Percentiles rank a stretch among this genome's conserved stretches.
phyloP scores from a whole-genome alignment of 2,113 vertebrate species.

The Eulemur macaco region DNA sequence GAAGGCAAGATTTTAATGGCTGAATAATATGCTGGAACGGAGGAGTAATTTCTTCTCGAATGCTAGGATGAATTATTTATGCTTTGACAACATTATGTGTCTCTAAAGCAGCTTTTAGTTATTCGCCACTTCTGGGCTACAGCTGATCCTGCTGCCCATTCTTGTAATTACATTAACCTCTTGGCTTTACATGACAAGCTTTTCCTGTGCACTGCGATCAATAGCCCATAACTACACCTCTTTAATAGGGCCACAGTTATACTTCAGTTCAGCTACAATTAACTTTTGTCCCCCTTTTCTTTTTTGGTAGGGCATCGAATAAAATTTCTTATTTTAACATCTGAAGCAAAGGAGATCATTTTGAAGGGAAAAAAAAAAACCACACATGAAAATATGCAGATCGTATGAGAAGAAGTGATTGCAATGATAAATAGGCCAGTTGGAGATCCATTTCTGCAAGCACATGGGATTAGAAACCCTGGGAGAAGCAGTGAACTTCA shows the following conservation, averaged over 20 bases:
- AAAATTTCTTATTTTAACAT: constrained; percentile 61
- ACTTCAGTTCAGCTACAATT: constrained; percentile 88
- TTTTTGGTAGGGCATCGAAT: constrained; percentile 72
- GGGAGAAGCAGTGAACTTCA: background rate
- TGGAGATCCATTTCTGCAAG: constrained; percentile 48
- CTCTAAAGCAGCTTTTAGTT: constrained; percentile 90
- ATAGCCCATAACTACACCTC: constrained; percentile 89
- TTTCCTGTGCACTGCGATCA: constrained; percentile 88
- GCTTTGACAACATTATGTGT: constrained; percentile 92
- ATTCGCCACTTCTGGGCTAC: constrained; percentile 87
- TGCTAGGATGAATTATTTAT: constrained; percentile 91
- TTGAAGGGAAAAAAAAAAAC: constrained; percentile 25
- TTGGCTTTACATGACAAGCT: constrained; percentile 90
- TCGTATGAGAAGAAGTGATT: constrained; percentile 43
- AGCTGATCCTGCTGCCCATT: constrained; percentile 89
- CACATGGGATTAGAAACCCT: constrained; percentile 32
- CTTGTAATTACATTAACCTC: constrained; percentile 93
- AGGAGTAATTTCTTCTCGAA: constrained; percentile 88
- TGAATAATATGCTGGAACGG: constrained; percentile 88
- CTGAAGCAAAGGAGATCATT: constrained; percentile 72
- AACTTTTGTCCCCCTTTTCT: constrained; percentile 81
- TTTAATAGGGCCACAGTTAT: constrained; percentile 85
- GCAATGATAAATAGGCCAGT: constrained; percentile 32
- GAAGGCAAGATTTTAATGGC: constrained; percentile 88
- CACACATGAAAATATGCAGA: constrained; percentile 64